Evolutionary conservation across 2,888 invertebrate genomes (phyloP), one percentile per base, ranked within the genome.

Genomic region (Yponomeuta malinellus): DNA sequence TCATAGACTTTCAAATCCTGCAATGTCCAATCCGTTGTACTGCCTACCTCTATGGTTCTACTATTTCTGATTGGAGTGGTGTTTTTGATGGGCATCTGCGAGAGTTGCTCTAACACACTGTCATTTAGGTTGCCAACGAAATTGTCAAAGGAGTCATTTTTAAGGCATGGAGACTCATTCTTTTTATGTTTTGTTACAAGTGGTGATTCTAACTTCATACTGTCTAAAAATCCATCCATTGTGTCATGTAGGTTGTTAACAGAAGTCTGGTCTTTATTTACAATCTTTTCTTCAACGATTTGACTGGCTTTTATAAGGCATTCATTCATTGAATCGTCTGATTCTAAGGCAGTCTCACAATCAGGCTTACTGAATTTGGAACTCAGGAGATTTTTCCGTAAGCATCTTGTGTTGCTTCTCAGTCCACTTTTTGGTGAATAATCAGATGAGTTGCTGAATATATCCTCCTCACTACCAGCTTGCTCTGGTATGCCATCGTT

Each of bases 281-380:
- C 74, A 59, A 90, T 79, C 69, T 87, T 86, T 43, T 92, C 91
- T 79, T 93, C 93, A 6, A 90, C 87, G 64, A 88, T 82, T 78
- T 93, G 93, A 77, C 90, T 92, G 10, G 90, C 92, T 80, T 87
- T 88, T 33, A 92, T 77, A 63, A 93, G 79, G 76, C 86, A 90
- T 76, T 93, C 93, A 81, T 93, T 92, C 84, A 92, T 89, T 37
- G 92, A 93, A 77, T 93, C 92, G 74, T 93, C 93, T 10, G 91
- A 92, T 77, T 92, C 92, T 68, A 92, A 76, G 10, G 87, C 89
- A 68, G 82, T 78, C 68, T 92, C 92, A 0, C 78, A 73, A 48
- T 92, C 92, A 6, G 84, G 79, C 75, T 87, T 88, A 8, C 78
- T 75, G 79, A 91, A 89, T 74, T 89, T 89, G 29, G 90, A 89